Conservation (phyloP, 2,113 vertebrate genomes). For the Australoheros scitulus region DNA sequence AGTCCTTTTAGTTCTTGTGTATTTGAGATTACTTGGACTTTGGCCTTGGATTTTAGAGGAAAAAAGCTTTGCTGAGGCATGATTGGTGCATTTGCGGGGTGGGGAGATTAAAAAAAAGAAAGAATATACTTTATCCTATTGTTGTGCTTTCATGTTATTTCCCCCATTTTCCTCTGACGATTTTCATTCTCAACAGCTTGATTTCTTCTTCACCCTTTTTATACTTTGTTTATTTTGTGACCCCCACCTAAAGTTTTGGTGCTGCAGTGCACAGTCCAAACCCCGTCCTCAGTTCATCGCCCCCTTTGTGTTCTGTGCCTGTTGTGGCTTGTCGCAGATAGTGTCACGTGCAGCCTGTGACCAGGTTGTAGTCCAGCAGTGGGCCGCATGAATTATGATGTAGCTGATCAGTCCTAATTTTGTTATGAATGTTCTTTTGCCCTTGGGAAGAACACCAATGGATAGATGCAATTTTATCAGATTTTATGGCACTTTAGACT, state of each 20-base stretch:
- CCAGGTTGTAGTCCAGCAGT: slow-evolving; percentile 61
- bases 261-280: neutral
- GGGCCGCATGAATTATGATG: slow-evolving; percentile 76
- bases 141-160: neutral
- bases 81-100: neutral
- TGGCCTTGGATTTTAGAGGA: slow-evolving; percentile 61
- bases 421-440: slow-evolving; percentile 78
- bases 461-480: slow-evolving; percentile 76
- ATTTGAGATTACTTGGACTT: slow-evolving; percentile 47
- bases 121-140: neutral
- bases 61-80: slow-evolving; percentile 16
- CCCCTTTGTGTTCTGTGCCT: neutral
- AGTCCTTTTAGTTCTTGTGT: slow-evolving; percentile 25
- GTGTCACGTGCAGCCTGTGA: slow-evolving; percentile 66
- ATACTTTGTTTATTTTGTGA: slow-evolving; percentile 3
- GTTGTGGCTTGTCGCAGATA: slow-evolving; percentile 56
- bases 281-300: slow-evolving; percentile 26
- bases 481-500: slow-evolving; percentile 71
- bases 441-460: slow-evolving; percentile 75
- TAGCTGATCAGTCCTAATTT: slow-evolving; percentile 77
- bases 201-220: neutral
- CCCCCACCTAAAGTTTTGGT: neutral
- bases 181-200: neutral
- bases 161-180: neutral
- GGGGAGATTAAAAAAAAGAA: neutral